Evolutionary conservation across 2,113 vertebrate genomes (phyloP), one percentile per base, ranked within the genome.

Genomic region (Corythornis cristatus): DNA sequence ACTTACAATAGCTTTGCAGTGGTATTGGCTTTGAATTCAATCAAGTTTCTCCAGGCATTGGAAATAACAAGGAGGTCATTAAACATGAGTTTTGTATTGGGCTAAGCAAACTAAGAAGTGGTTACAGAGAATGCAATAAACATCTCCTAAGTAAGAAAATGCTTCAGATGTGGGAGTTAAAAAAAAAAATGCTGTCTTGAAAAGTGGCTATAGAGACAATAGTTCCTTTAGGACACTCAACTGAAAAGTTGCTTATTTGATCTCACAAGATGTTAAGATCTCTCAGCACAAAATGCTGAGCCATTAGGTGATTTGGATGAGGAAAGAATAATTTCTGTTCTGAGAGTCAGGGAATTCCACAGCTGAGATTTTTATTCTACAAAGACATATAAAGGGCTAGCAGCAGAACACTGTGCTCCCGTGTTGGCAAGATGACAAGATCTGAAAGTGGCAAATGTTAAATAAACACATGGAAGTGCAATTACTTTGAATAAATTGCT

Each of bases 391-490:
- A 76, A 86, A 88, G 14, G 65, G 35, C 60, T 37, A 74, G 64
- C 31, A 77, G 90, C 43, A 58, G 66, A 90, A 86, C 71, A 73
- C 42, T 80, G 82, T 80, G 87, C 71, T 93, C 65, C 82, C 93
- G 48, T 81, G 50, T 56, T 97, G 90, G 89, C 79, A 94, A 93
- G 76, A 92, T 76, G 94, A 96, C 96, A 95, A 91, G 92, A 54
- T 64, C 73, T 95, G 95, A 96, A 94, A 64, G 60, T 89, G 92
- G 91, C 89, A 96, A 81, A 86, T 68, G 74, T 95, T 83, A 94
- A 96, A 97, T 91, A 97, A 97, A 93, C 87, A 97, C 76, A 79
- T 96, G 91, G 91, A 96, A 96, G 78, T 64, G 74, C 72, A 93
- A 96, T 97, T 95, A 92, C 54, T 95, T 93, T 33, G 83, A 87